phyloP scores from a whole-genome alignment of 1,140 invertebrate genomes.

The Drosophila fuyamai region DNA sequence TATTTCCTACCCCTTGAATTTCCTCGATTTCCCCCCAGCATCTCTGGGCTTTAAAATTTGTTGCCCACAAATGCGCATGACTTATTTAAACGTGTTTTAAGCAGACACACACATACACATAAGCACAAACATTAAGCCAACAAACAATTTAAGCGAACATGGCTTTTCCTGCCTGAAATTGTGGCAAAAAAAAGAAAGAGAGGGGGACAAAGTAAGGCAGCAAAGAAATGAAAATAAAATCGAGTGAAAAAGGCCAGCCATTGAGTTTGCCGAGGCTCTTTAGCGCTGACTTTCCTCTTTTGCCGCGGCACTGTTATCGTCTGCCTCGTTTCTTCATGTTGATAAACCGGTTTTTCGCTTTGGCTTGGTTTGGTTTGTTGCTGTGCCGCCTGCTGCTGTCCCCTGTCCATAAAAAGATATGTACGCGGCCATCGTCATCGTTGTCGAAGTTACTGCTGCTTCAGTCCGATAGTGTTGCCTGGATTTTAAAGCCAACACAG shows the following conservation, averaged over 20 bases:
- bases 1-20: conserved; percentile 26
- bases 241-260: conserved; percentile 42
- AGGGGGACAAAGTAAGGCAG: conserved; percentile 19
- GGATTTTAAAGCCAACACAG: conserved; percentile 3
- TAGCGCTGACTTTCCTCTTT: conserved; percentile 33
- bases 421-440: conserved; percentile 47
- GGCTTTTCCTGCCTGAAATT: conserved; percentile 78
- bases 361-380: conserved; percentile 49
- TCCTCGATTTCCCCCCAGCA: conserved; percentile 10
- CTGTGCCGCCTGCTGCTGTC: conserved; percentile 44
- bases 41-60: conserved; percentile 66
- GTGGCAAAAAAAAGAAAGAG: conserved; percentile 52
- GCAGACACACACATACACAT: conserved; percentile 25
- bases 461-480: conserved; percentile 13
- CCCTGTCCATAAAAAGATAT: conserved; percentile 60
- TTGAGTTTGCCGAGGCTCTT: conserved; percentile 55
- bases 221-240: conserved; percentile 52
- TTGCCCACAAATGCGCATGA: conserved; percentile 73
- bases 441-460: conserved; percentile 28
- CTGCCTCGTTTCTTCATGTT: conserved; percentile 49
- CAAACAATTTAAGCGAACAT: conserved; percentile 80
- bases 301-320: conserved; percentile 64
- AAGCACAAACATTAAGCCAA: conserved; percentile 65
- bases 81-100: conserved; percentile 78
- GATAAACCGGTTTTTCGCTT: conserved; percentile 74